Evolutionary conservation across 2,113 vertebrate species (phyloP).

Genomic region (Porphyrio hochstetteri): DNA sequence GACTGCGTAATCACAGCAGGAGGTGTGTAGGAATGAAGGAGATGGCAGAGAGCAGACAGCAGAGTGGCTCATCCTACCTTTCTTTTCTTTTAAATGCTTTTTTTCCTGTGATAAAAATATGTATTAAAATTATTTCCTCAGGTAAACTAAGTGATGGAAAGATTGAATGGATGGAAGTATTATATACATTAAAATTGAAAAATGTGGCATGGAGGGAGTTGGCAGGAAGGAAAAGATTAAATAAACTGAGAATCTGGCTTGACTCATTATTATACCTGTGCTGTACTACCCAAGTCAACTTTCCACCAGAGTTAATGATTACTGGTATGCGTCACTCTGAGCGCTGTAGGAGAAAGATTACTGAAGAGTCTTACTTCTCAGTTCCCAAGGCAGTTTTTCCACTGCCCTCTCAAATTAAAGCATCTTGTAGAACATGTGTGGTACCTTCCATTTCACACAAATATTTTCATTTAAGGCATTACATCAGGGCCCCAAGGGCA

Average conservation of each 20-base stretch:
- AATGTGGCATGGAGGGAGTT: neutral
- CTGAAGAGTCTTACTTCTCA: neutral
- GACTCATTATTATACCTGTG: neutral
- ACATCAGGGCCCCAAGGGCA: neutral
- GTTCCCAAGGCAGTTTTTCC: neutral
- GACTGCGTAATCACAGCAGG: neutral
- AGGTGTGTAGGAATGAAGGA: neutral
- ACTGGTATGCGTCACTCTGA: neutral
- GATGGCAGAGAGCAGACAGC: neutral
- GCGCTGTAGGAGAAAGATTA: neutral
- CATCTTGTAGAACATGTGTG: neutral
- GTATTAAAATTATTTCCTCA: neutral
- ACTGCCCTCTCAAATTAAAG: neutral
- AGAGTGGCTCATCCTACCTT: neutral
- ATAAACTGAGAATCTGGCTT: neutral
- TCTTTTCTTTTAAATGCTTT: neutral
- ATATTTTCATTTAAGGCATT: neutral
- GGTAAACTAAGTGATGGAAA: neutral
- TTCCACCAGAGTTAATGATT: conserved; percentile 44
- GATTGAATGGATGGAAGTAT: neutral
- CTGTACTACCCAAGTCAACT: neutral
- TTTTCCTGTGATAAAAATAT: neutral
- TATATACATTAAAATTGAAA: neutral
- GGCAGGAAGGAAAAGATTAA: conserved; percentile 22
- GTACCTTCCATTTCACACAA: neutral